These are phyloP conservation scores for Tolmerus cingulatus DNA, from an alignment of 2,888 invertebrate species.

Conservation along the genomic window DNA sequence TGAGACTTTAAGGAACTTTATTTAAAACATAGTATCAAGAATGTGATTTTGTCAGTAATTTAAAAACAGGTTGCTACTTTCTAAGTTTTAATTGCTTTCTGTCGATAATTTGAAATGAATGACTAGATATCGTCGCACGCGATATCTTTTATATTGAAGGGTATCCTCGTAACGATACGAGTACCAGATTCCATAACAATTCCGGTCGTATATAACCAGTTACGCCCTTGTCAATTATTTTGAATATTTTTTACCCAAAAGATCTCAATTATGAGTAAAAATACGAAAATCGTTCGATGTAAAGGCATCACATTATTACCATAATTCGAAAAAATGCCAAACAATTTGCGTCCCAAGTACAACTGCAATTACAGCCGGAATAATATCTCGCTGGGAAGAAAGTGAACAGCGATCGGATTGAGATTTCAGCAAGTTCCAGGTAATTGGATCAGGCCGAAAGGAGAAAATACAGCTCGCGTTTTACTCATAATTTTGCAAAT, in stretches of 20 bases:
- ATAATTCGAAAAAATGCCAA: not conserved
- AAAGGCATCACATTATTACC: not conserved
- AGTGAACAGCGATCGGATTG: constrained; percentile 25
- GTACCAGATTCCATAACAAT: not conserved
- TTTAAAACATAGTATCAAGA: too few species aligned
- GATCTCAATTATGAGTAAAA: not conserved
- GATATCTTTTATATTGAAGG: not conserved
- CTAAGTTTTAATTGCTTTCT: too few species aligned
- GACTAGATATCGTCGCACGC: not conserved
- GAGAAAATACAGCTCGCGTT: constrained; percentile 34
- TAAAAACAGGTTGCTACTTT: too few species aligned
- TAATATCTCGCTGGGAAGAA: constrained; percentile 22
- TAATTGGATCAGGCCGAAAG: constrained; percentile 41
- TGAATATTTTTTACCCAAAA: not conserved
- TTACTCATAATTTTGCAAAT: constrained; percentile 30
- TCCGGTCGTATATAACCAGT: not conserved
- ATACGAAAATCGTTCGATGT: not conserved
- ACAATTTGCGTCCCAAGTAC: not conserved
- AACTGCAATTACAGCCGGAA: constrained; percentile 15
- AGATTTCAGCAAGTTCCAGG: constrained; percentile 33
- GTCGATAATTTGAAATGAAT: not conserved
- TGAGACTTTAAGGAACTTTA: too few species aligned
- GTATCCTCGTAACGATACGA: not conserved
- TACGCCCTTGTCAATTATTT: not conserved
- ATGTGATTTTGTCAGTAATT: too few species aligned